Conservation (phyloP, 2,113 vertebrate genomes). For the Xerus inauris region DNA sequence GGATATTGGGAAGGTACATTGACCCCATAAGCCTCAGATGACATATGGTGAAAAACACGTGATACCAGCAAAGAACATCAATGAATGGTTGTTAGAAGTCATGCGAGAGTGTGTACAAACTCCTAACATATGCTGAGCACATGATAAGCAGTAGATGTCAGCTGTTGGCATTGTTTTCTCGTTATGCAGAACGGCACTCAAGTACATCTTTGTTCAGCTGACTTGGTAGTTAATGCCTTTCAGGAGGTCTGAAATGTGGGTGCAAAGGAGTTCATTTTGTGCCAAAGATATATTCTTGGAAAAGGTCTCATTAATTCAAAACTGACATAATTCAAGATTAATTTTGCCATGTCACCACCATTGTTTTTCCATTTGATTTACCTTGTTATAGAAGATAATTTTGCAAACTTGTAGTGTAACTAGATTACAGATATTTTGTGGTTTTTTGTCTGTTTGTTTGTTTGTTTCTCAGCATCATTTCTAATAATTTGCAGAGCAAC, state of each 20-base stretch:
- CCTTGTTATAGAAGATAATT: not conserved
- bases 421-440: not conserved
- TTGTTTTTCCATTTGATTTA: not conserved
- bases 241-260: constrained; percentile 35
- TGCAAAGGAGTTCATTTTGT: constrained; percentile 49
- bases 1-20: not conserved
- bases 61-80: not conserved
- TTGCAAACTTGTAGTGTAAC: not conserved
- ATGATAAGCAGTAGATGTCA: not conserved
- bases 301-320: constrained; percentile 56
- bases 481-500: not conserved
- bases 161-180: not conserved
- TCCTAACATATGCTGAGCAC: not conserved
- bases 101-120: not conserved
- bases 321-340: constrained; percentile 46
- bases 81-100: not conserved
- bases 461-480: not conserved
- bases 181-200: not conserved
- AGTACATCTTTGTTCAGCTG: not conserved
- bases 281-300: constrained; percentile 37
- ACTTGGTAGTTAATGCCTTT: constrained; percentile 17
- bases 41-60: not conserved
- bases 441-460: not conserved
- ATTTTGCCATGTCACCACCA: constrained; percentile 47
- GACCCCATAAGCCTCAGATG: not conserved